A percentile compares a stretch with the other conserved stretches of the same genome.
phyloP scores from a whole-genome alignment of 2,113 vertebrate genomes.

The Aptenodytes patagonicus region DNA sequence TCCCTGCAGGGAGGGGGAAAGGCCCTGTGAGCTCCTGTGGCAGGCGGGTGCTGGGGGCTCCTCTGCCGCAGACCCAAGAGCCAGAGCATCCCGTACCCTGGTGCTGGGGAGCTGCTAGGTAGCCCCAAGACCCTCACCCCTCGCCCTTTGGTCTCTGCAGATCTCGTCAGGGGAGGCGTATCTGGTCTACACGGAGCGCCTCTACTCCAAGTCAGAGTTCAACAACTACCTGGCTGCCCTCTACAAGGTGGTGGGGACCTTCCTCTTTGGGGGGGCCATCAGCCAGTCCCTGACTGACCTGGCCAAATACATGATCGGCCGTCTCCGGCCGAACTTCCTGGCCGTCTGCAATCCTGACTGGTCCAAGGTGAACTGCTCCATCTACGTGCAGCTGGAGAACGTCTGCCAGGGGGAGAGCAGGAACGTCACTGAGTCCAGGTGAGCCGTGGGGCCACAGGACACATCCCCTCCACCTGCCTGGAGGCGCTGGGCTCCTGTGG shows the following conservation, averaged over 20 bases:
- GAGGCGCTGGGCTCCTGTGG: not conserved
- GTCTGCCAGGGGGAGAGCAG: constrained; percentile 82
- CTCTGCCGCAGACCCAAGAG: not conserved
- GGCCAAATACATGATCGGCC: constrained; percentile 92
- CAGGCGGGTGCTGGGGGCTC: rapidly evolving
- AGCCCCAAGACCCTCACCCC: not conserved
- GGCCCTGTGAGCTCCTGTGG: not conserved
- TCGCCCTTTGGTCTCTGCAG: constrained; percentile 56
- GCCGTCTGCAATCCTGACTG: constrained; percentile 85
- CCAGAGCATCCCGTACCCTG: not conserved
- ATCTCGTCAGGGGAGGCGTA: constrained; percentile 87
- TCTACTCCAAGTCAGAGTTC: constrained; percentile 87
- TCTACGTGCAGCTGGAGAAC: constrained; percentile 76
- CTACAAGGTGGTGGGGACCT: constrained; percentile 85
- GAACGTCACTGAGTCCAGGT: constrained; percentile 91
- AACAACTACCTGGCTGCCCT: constrained; percentile 91
- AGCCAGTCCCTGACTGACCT: constrained; percentile 90
- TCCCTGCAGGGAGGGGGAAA: not conserved
- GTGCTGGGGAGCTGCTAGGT: not conserved
- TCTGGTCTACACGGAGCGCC: constrained; percentile 85
- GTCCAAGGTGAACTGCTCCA: constrained; percentile 78
- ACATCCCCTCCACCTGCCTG: rapidly evolving
- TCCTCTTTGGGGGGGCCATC: constrained; percentile 79
- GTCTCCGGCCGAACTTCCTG: constrained; percentile 91
- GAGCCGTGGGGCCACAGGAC: not conserved